These are phyloP conservation scores for Tetraodon nigroviridis DNA, from an alignment of 2,113 vertebrate species.

Conservation along the genomic window DNA sequence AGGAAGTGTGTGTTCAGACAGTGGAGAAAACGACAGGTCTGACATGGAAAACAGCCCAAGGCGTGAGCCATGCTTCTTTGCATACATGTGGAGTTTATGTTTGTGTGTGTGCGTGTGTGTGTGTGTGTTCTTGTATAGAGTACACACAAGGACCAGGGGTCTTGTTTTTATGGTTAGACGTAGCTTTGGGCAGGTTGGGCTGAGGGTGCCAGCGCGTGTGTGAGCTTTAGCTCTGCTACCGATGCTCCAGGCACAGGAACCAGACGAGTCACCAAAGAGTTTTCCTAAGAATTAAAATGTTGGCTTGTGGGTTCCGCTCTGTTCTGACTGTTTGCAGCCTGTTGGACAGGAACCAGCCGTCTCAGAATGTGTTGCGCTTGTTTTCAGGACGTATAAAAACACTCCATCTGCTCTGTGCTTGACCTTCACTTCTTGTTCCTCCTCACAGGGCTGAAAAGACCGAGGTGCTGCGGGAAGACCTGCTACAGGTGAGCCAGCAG, in stretches of 20 bases:
- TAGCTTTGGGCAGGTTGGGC: too few species aligned
- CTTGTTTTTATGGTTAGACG: too few species aligned
- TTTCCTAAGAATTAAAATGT: not conserved
- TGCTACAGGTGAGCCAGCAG: slow-evolving; percentile 81
- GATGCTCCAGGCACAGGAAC: slow-evolving; percentile 13
- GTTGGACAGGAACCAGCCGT: too few species aligned
- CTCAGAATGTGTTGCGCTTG: too few species aligned
- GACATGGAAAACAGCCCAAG: slow-evolving; percentile 22
- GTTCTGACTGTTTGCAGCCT: too few species aligned
- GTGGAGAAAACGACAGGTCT: slow-evolving; percentile 31
- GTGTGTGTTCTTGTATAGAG: too few species aligned
- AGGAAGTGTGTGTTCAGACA: slow-evolving; percentile 22
- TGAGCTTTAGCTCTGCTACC: not conserved
- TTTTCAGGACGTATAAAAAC: not conserved
- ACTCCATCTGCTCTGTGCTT: slow-evolving; percentile 9
- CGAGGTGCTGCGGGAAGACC: slow-evolving; percentile 94
- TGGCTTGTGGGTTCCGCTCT: not conserved
- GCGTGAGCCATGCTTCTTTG: not conserved
- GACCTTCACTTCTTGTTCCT: slow-evolving; percentile 33
- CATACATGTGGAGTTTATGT: too few species aligned
- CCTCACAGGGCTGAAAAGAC: slow-evolving; percentile 91
- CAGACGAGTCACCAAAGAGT: slow-evolving; percentile 13
- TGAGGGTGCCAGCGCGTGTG: too few species aligned
- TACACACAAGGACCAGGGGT: too few species aligned
- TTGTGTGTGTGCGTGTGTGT: too few species aligned